Evolutionary conservation across 2,113 vertebrate species (phyloP), one percentile per base, ranked within the genome.

Genomic region (Motacilla tschutschensis): DNA sequence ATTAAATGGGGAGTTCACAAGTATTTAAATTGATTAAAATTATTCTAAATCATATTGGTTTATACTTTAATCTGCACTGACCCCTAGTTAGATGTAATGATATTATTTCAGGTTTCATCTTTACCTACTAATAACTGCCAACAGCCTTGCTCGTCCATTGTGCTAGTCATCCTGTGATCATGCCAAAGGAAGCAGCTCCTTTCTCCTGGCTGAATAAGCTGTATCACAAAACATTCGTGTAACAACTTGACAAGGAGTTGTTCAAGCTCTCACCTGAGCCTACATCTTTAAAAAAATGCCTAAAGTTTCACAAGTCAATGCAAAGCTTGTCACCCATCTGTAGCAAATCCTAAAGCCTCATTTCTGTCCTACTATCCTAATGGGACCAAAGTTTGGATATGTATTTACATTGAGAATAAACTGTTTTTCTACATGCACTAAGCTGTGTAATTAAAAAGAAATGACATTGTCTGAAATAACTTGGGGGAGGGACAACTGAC

Each of bases 321-420:
- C 0, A 1, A 76, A 76, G 13, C 22, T 54, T 69, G n/a, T 65
- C 62, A 75, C 25, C 41, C 12, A 40, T 28, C 38, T n/a, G n/a
- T 41, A 19, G 14, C 16, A 75, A 67, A 72, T 58, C 17, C 40
- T 79, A 40, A 46, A 81, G 35, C 35, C 31, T 88, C 24, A 36
- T 50, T 53, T 86, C 58, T 65, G 43, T 78, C 51, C 28, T 65
- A 2, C 80, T 29, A 53, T 64, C 59, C 51, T 80, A 78, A 43
- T 72, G 33, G 17, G 36, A 59, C 22, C 1, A 2, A 79, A 73
- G 16, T 82, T 73, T 82, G 40, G 31, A 26, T 77, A 29, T 5
- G 5, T 47, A 85, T 84, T 92, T 92, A 82, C 36, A 79, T 48
- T 13, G 59, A 79, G 35, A 89, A 76, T 65, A 76, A 88, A 31